phyloP scores from a whole-genome alignment of 1,140 invertebrate genomes.

The Neomicropteryx cornuta region DNA sequence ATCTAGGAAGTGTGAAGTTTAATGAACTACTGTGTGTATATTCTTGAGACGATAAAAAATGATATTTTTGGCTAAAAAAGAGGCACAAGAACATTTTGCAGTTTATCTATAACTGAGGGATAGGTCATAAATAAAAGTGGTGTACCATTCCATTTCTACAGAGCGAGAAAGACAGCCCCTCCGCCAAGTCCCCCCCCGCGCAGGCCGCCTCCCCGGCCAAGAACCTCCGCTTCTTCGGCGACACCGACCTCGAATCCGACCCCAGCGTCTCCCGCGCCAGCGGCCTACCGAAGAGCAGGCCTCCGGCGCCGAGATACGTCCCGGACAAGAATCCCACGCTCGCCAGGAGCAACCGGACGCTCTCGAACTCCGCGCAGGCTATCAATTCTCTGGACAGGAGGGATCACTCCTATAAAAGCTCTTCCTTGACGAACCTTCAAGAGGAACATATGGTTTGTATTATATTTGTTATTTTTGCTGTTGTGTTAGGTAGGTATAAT shows the following conservation, averaged over 20 bases:
- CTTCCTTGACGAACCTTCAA: constrained; percentile 32
- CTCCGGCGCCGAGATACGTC: constrained; percentile 23
- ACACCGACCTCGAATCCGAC: constrained; percentile 64
- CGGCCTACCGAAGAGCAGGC: constrained; percentile 25
- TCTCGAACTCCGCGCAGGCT: constrained; percentile 33
- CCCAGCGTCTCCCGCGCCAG: constrained; percentile 33
- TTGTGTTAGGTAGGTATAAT: no score
- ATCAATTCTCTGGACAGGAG: constrained; percentile 31
- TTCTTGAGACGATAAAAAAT: no score
- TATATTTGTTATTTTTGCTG: no score
- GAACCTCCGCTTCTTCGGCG: constrained; percentile 69
- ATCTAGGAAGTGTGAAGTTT: no score
- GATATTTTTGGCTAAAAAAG: no score
- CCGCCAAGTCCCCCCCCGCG: constrained; percentile 25
- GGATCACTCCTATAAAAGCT: constrained; percentile 28
- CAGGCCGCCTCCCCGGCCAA: constrained; percentile 39
- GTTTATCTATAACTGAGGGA: no score
- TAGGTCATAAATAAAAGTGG: no score
- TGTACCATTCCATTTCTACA: no score
- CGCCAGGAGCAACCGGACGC: constrained; percentile 24
- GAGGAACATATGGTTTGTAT: constrained; percentile 24
- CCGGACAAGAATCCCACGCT: constrained; percentile 19
- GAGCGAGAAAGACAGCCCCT: no score
- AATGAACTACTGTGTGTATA: no score
- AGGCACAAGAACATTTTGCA: no score